These are phyloP conservation scores for Pleuronectes platessa DNA, from an alignment of 2,113 vertebrate genomes.

Conservation along the genomic window DNA sequence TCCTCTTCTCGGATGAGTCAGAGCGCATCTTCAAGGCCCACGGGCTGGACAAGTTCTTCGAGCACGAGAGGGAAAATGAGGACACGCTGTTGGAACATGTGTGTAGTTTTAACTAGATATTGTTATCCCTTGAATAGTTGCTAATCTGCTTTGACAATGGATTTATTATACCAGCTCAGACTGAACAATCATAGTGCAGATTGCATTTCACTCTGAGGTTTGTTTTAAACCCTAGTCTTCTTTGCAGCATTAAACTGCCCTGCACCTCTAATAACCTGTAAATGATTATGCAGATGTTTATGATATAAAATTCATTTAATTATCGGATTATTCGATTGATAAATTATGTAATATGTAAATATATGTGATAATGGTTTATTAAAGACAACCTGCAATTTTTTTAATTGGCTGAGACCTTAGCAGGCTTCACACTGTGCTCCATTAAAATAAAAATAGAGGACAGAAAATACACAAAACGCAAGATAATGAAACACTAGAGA, in stretches of 20 bases:
- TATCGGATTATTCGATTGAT: slow-evolving; percentile 10
- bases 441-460: not conserved
- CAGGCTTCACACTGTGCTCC: not conserved
- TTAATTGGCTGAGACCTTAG: not conserved
- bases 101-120: slow-evolving; percentile 31
- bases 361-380: slow-evolving; percentile 6
- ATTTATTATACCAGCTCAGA: too few species aligned
- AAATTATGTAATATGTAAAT: slow-evolving; percentile 42
- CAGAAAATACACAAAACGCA: not conserved
- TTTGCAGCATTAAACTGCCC: not conserved
- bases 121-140: not conserved
- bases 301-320: not conserved
- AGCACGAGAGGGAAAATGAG: slow-evolving; percentile 92
- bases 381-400: not conserved
- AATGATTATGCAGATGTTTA: slow-evolving; percentile 6
- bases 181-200: too few species aligned
- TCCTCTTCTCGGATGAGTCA: slow-evolving; percentile 97
- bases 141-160: too few species aligned
- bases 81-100: slow-evolving; percentile 96
- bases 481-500: not conserved
- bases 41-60: slow-evolving; percentile 95
- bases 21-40: slow-evolving; percentile 97
- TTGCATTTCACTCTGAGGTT: not conserved
- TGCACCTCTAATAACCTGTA: slow-evolving; percentile 8
- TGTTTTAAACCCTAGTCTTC: not conserved